Evolutionary conservation across 1,140 invertebrate species (phyloP), one percentile per base, ranked within the genome.

Genomic region (Anastrepha ludens): DNA sequence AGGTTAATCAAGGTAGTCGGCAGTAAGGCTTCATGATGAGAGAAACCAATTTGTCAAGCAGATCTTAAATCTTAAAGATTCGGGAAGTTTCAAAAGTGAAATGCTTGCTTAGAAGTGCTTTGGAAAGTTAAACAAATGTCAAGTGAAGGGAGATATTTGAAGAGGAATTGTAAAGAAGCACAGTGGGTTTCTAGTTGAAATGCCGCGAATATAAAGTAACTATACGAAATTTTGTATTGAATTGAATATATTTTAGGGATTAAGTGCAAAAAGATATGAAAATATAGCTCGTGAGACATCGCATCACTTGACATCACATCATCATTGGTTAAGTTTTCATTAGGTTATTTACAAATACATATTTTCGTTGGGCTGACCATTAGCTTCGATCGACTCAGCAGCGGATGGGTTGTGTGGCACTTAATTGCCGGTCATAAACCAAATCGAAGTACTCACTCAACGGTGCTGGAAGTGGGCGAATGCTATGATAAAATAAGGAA

Each of bases 401-500:
- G 59, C 13, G 92, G 92, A 0, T 91, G 92, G 1, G 90, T 93
- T 6, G 90, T 93, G 3, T 93, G 93, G 93, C 92, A 93, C 87
- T 91, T 93, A 90, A 90, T 90, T 0, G 92, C 90, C 0, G 92
- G 93, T 60, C 59, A 92, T 0, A 93, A 93, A 8, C 91, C 89
- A 1, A 92, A 93, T 89, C 91, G 92, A 29, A 90, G 90, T 6
- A 89, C 89, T 0, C 88, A 90, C 74, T 89, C 90, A 0, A 90
- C 90, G 0, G 91, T 94, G 7, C 78, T 94, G 70, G 94, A 94
- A 0, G 92, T 90, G 39, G 94, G 94, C 6, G 94, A 94, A 60
- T 90, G 94, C 29, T 94, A 94, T 67, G 94, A 94, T 90, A 88
- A 88, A 41, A 93, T 94, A 92, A 90, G 94, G 59, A 89, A 91